Conservation (phyloP, 2,888 invertebrate species). For the Hypomecis atomaria region DNA sequence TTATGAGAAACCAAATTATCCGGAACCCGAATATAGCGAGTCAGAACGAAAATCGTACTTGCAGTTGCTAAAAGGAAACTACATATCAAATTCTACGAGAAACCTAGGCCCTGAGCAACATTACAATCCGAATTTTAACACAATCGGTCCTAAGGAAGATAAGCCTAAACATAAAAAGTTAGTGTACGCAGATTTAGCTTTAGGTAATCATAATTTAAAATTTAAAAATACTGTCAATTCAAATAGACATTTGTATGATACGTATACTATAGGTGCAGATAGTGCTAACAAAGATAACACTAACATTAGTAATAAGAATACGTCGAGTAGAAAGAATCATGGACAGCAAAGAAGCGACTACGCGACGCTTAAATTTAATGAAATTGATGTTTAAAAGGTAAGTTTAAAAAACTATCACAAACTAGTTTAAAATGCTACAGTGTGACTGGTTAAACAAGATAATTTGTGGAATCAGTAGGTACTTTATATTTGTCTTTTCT, state of each 20-base stretch:
- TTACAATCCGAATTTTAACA: constrained; percentile 67
- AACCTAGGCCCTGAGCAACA: constrained; percentile 71
- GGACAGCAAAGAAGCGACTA: constrained; percentile 75
- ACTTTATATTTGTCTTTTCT: too few species aligned
- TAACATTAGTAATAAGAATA: constrained; percentile 70
- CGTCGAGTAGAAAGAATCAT: constrained; percentile 63
- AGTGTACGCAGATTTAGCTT: constrained; percentile 82
- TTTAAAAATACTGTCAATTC: constrained; percentile 85
- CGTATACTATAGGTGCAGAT: constrained; percentile 78
- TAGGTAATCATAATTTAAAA: constrained; percentile 84
- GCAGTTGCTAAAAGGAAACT: constrained; percentile 77
- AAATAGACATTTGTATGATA: constrained; percentile 83
- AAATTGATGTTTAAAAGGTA: constrained; percentile 82
- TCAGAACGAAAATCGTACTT: constrained; percentile 77
- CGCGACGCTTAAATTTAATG: constrained; percentile 81
- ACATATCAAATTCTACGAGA: constrained; percentile 81
- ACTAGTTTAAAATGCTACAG: background rate
- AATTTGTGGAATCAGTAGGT: too few species aligned
- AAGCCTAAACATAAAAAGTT: constrained; percentile 80
- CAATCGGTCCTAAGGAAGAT: constrained; percentile 72
- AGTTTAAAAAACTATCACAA: constrained; percentile 42
- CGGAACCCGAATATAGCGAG: constrained; percentile 76
- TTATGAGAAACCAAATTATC: constrained; percentile 78
- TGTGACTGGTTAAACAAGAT: too few species aligned
- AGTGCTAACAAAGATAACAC: constrained; percentile 69